Percentiles rank a stretch among this genome's conserved stretches.
phyloP scores from a whole-genome alignment of 2,888 invertebrate genomes.

The Tricholauxania praeusta region DNA sequence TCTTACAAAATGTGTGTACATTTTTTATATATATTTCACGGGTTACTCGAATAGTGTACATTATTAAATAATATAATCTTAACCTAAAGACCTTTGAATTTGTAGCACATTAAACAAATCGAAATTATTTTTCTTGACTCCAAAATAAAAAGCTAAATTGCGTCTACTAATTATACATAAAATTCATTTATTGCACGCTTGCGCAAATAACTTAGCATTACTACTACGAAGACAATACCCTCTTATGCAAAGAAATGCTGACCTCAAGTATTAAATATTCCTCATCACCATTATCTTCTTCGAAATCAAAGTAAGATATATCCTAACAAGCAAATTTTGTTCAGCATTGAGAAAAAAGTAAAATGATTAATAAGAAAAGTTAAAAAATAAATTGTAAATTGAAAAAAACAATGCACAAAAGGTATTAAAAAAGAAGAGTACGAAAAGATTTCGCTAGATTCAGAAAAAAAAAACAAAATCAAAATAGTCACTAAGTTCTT shows the following conservation, averaged over 20 bases:
- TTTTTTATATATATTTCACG: too few species aligned
- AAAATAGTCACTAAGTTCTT: constrained; percentile 31
- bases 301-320: constrained; percentile 65
- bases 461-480: background rate
- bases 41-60: too few species aligned
- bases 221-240: constrained; percentile 1
- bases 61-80: too few species aligned
- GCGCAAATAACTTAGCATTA: too few species aligned
- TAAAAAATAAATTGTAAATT: constrained; percentile 40
- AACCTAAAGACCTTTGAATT: too few species aligned
- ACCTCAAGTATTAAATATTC: constrained; percentile 68
- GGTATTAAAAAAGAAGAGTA: background rate
- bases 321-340: constrained; percentile 50
- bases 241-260: constrained; percentile 51
- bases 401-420: constrained; percentile 15
- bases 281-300: constrained; percentile 62
- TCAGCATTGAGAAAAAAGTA: background rate
- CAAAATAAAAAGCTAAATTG: too few species aligned
- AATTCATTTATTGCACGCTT: too few species aligned
- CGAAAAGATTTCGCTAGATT: background rate
- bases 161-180: too few species aligned
- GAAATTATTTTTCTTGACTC: too few species aligned
- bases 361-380: constrained; percentile 28
- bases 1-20: too few species aligned
- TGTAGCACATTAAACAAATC: too few species aligned